A percentile compares a stretch with the other conserved stretches of the same genome.
These are phyloP conservation scores for Epizoanthus scotinus DNA, from an alignment of 92 coral and sea anemone species.

Conservation along the genomic window DNA sequence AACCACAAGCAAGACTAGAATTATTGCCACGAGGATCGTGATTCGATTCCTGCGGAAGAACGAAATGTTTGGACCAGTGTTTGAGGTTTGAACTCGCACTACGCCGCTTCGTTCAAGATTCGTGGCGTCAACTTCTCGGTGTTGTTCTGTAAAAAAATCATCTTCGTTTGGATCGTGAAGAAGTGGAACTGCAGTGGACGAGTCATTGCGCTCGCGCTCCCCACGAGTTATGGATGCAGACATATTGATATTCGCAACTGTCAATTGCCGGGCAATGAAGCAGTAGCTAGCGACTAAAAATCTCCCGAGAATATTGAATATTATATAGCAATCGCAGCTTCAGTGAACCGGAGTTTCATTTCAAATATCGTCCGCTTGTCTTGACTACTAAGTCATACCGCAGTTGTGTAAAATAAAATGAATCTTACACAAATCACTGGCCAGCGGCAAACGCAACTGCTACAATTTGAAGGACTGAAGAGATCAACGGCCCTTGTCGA, in stretches of 20 bases:
- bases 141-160: slow-evolving; percentile 34
- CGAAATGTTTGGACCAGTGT: slow-evolving; percentile 27
- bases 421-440: too few relatives aligned
- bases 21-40: slow-evolving; percentile 38
- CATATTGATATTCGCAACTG: neutral
- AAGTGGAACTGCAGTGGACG: slow-evolving; percentile 66
- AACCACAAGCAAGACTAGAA: slow-evolving; percentile 46
- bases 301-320: too few relatives aligned
- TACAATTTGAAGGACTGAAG: too few relatives aligned
- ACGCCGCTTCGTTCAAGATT: slow-evolving; percentile 54
- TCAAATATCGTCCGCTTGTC: too few relatives aligned
- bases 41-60: slow-evolving; percentile 37
- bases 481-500: too few relatives aligned
- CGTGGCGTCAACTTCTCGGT: slow-evolving; percentile 38
- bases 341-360: too few relatives aligned
- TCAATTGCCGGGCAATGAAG: neutral
- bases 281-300: too few relatives aligned
- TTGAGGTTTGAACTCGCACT: slow-evolving; percentile 47
- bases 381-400: too few relatives aligned
- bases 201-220: slow-evolving; percentile 38
- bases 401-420: too few relatives aligned
- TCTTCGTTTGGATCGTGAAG: slow-evolving; percentile 54
- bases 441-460: too few relatives aligned
- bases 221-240: slow-evolving; percentile 28
- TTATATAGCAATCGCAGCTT: too few relatives aligned